phyloP scores from a whole-genome alignment of 2,113 vertebrate species.

The Cyanoliseus patagonus region DNA sequence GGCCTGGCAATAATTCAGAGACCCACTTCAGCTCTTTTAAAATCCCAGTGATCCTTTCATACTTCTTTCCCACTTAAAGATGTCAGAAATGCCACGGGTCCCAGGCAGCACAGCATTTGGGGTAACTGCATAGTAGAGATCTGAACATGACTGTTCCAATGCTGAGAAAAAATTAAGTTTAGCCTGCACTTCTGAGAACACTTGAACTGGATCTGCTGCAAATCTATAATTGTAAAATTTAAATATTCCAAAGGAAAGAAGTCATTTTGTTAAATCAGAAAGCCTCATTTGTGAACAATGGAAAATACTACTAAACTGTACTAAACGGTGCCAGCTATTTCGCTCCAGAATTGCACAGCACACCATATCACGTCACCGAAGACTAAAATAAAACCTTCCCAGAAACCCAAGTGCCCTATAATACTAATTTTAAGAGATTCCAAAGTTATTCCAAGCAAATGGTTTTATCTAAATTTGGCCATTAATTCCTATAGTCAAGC shows the following conservation, averaged over 20 bases:
- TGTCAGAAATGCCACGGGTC: neutral
- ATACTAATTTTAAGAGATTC: conserved; percentile 57
- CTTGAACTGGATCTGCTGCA: neutral
- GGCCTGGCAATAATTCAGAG: neutral
- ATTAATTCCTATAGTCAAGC: neutral
- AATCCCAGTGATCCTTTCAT: neutral
- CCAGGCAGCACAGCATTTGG: neutral
- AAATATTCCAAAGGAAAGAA: neutral
- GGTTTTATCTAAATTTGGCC: conserved; percentile 50
- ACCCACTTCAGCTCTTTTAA: neutral
- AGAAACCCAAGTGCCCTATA: conserved; percentile 43
- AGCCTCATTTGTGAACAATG: conserved; percentile 12
- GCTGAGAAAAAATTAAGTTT: neutral
- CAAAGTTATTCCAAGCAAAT: conserved; percentile 29
- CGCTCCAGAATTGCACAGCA: conserved; percentile 24
- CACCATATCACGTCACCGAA: neutral
- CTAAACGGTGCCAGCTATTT: conserved; percentile 2
- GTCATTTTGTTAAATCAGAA: neutral
- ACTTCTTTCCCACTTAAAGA: neutral
- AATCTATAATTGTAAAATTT: neutral
- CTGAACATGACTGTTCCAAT: neutral
- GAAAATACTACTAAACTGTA: conserved; percentile 17
- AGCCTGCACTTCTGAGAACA: neutral
- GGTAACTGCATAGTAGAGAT: neutral
- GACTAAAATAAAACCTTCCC: conserved; percentile 64